Conservation (phyloP, 2,797 vertebrate genomes). For the Notolepis coatsorum region DNA sequence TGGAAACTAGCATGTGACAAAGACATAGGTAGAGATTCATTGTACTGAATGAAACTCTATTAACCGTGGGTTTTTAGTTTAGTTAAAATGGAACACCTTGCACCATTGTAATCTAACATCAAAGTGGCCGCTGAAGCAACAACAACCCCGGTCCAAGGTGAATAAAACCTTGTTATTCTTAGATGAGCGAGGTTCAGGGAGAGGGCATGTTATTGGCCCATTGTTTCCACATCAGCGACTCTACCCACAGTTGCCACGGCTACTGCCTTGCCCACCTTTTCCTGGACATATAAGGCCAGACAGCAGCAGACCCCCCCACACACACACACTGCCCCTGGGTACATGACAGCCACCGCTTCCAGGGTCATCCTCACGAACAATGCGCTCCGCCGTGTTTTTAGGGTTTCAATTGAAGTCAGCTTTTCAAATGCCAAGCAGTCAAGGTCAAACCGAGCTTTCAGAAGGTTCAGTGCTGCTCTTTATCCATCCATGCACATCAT, state of each 20-base stretch:
- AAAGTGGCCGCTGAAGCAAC: constrained; percentile 27
- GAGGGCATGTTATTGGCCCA: constrained; percentile 69
- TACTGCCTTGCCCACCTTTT: constrained; percentile 72
- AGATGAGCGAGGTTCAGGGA: constrained; percentile 57
- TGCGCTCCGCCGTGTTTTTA: constrained; percentile 17
- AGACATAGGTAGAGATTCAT: constrained; percentile 6
- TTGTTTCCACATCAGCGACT: constrained; percentile 74
- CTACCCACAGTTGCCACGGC: constrained; percentile 69
- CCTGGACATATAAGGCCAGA: constrained; percentile 75
- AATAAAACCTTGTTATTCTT: constrained; percentile 44
- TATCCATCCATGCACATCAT: constrained; percentile 23
- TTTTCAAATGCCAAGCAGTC: constrained; percentile 54
- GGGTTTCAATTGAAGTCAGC: constrained; percentile 40
- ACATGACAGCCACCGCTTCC: constrained; percentile 22
- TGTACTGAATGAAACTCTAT: too few relatives aligned
- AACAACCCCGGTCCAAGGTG: constrained; percentile 30
- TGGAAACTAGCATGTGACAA: constrained; percentile 35
- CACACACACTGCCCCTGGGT: too few relatives aligned
- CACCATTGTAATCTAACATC: constrained; percentile 5
- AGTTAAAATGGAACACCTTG: too few relatives aligned
- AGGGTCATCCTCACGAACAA: constrained; percentile 38
- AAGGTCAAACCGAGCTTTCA: constrained; percentile 38
- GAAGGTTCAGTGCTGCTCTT: constrained; percentile 34
- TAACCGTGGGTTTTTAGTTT: too few relatives aligned
- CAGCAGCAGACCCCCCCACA: too few relatives aligned